Base-by-base conservation (phyloP, 1,140 invertebrate genomes). In the Tetramorium parvispinum region DNA sequence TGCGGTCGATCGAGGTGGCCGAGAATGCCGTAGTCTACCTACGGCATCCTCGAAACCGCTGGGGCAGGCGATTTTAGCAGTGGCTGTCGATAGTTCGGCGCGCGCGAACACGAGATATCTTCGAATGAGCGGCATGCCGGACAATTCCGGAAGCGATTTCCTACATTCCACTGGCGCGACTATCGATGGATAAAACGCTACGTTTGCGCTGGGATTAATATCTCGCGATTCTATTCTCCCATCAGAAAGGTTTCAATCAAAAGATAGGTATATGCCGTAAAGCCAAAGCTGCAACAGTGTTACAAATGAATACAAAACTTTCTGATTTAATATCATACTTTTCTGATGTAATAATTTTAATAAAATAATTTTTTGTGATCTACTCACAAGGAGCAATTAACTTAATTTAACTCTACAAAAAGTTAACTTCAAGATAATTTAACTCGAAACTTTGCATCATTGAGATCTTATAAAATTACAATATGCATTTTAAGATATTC, bases 1-100 rank as follows among this genome's bases (percentile, higher is more conserved):
- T 88, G 85, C 87, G 89, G 89, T 91, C 87, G 87, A 91, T 91
- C 83, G 89, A 88, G 75, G 85, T 87, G 65, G 89, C 57, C 61
- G 76, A 81, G 89, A 90, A 90, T 88, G 85, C 77, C 76, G 53
- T 49, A 61, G 82, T 87, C 55, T 86, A 85, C 59, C 85, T 70
- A 57, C 75, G 66, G 78, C 88, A 61, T 88, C 71, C 21, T 86
- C 78, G 61, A 82, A 27, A 71, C 49, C 77, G 21, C 76, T 40
- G 40, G 18, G 13, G 53, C 7, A 24, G 40, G 13, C 51, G 40
- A 73, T 66, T 82, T 82, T 73, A 82, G 78, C 53, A 70, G 66
- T 49, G 78, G 16, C 21, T 46, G 51, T 21, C 82, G 82, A 85
- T 55, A 40, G 71, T 51, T 49, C 8, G 43, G 46, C 82, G 24